Evolutionary conservation across 2,888 invertebrate genomes (phyloP), one percentile per base, ranked within the genome.

Genomic region (Drosophila fungiperda): DNA sequence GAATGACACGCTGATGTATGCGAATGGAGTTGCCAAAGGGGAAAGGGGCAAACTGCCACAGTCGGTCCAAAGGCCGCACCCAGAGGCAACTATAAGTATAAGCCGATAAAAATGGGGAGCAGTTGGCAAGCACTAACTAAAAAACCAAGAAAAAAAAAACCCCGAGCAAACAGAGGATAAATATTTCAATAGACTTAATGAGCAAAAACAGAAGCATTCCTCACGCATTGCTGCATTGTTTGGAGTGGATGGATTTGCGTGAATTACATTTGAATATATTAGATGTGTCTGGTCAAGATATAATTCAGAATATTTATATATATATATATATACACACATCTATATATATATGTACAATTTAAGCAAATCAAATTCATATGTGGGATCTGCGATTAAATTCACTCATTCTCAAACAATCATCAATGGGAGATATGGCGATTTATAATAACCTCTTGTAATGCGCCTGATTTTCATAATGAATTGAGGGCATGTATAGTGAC

Each of bases 1-100:
- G 38, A 68, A 38, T 68, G 42, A 29, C 58, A 67, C 32, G 55
- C 20, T 20, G 55, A 38, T 49, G 50, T 20, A 12, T 33, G 38
- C 15, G 49, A 35, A 32, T 35, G 23, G 36, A 54, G 42, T 11
- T 29, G 55, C 17, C 20, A 42, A 59, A n/a, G 0, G 11, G 40
- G 23, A 49, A 42, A 9, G 29, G 35, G 33, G 38, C 23, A 57
- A 57, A 61, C 48, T 57, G 35, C 52, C 60, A 45, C 59, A 69
- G 23, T 53, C 35, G 53, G 53, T 49, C 40, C 38, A 53, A 48
- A n/a, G 76, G 63, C 78, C 78, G 53, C 76, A 52, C 73, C 73
- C 62, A 73, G 58, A 67, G 76, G 59, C 67, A 75, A 35, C 65
- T 54, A 64, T 32, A 64, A 61, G 68, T 52, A 45, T 65, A 68